Base-by-base conservation (phyloP, 2,113 vertebrate genomes). In the Pimephales promelas region DNA sequence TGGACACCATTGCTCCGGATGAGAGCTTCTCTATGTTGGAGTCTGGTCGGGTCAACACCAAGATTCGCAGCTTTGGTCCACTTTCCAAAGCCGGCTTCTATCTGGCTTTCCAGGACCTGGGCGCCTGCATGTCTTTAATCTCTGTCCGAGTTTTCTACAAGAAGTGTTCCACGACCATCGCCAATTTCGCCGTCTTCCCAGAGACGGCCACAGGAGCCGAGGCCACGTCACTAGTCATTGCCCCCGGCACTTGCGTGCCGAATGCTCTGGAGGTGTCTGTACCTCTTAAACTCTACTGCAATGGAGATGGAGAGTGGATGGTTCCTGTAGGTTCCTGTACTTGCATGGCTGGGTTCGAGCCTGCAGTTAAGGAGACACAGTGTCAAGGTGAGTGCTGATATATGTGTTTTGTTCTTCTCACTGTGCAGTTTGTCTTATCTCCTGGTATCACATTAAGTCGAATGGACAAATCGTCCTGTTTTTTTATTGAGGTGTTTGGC, bases 291-390 rank as follows among this genome's bases (percentile, higher is more conserved):
- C 96, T 99, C 24, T 99, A 99, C 90, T 99, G 98, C 92, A 99
- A 99, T 0, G 97, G 97, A 0, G 98, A 99, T 0, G 98, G 98
- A 1, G 98, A 99, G 85, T 99, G 98, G 98, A 99, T 99, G 98
- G 97, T 99, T 83, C 98, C 98, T 0, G 97, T 99, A 14, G 97
- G 98, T 49, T 95, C 97, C 0, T 99, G 98, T 82, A 99, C 98
- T 0, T 99, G 98, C 83, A 95, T 96, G 0, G 89, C 96, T 4
- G 98, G 97, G 77, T 97, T 97, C 0, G 97, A 98, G 89, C 95
- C 97, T 0, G 88, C 96, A 45, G 95, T 95, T 93, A 97, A 96
- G 92, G 96, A 99, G 3, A 96, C 95, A 0, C 97, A 98, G 85
- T 99, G 98, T 90, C 96, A 96, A 93, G 94, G 98, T 98, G 92